phyloP scores from a whole-genome alignment of 2,888 invertebrate genomes.

The Aspidapion aeneum region DNA sequence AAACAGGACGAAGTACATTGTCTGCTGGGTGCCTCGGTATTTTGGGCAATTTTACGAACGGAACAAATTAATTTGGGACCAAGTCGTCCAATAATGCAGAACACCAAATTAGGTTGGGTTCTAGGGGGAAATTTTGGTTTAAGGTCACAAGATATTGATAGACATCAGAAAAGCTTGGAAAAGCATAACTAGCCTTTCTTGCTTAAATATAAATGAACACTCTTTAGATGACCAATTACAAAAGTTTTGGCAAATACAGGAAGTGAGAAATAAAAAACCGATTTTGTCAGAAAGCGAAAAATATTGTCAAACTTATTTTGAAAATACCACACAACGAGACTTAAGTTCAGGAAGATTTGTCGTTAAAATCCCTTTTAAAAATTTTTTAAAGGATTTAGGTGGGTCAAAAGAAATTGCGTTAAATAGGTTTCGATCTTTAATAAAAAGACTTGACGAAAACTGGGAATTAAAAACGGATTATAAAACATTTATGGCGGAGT shows the following conservation, averaged over 20 bases:
- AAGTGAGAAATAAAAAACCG: neutral
- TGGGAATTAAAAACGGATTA: constrained; percentile 16
- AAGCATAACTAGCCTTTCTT: neutral
- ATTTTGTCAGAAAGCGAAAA: neutral
- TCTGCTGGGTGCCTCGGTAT: constrained; percentile 1
- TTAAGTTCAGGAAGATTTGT: constrained; percentile 12
- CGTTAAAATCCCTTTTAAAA: constrained; percentile 19
- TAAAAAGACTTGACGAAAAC: constrained; percentile 17
- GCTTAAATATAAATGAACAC: neutral
- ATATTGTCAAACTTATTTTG: neutral
- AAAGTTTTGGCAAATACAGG: constrained; percentile 4
- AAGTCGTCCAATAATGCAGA: neutral
- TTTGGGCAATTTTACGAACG: constrained; percentile 6
- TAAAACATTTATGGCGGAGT: constrained; percentile 23
- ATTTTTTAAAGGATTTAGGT: constrained; percentile 9
- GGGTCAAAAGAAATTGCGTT: constrained; percentile 17
- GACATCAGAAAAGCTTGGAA: too few species aligned
- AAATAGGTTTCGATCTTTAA: constrained; percentile 15
- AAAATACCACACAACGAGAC: neutral
- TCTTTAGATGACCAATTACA: neutral
- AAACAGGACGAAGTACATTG: neutral
- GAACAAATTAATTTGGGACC: constrained; percentile 4
- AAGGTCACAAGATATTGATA: neutral
- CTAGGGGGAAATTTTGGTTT: constrained; percentile 4
- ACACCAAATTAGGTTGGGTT: constrained; percentile 4